phyloP scores from a whole-genome alignment of 2,113 vertebrate genomes.

The Sinocyclocheilus anophthalmus region DNA sequence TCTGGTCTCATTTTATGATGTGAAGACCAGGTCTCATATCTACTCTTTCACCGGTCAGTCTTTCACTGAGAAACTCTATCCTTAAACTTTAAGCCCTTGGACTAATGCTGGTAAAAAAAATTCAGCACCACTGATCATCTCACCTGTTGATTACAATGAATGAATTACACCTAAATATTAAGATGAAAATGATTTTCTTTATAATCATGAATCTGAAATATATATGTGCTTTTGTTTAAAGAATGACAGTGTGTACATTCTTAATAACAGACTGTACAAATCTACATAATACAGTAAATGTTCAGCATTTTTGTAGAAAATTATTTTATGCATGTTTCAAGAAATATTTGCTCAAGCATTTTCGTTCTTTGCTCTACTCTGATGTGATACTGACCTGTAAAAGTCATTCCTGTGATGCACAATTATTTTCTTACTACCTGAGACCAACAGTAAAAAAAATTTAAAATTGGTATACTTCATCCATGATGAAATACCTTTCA shows the following conservation, averaged over 20 bases:
- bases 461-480: neutral
- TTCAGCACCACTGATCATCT: no score
- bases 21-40: neutral
- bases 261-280: neutral
- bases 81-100: no score
- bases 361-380: neutral
- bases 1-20: neutral
- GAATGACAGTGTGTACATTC: neutral
- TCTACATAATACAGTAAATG: neutral
- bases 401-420: neutral
- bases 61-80: neutral
- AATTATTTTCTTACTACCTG: neutral
- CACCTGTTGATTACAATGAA: no score
- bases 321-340: neutral
- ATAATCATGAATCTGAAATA: neutral
- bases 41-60: neutral
- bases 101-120: no score
- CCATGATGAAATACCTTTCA: neutral
- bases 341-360: no score
- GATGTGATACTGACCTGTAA: neutral
- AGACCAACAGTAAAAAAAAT: neutral
- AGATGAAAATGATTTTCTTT: neutral
- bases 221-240: neutral
- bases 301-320: neutral
- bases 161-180: constrained; percentile 32